A percentile compares a stretch with the other conserved stretches of the same genome.
phyloP scores from a whole-genome alignment of 1,140 invertebrate genomes.

The Aphelenchoides fujianensis region DNA sequence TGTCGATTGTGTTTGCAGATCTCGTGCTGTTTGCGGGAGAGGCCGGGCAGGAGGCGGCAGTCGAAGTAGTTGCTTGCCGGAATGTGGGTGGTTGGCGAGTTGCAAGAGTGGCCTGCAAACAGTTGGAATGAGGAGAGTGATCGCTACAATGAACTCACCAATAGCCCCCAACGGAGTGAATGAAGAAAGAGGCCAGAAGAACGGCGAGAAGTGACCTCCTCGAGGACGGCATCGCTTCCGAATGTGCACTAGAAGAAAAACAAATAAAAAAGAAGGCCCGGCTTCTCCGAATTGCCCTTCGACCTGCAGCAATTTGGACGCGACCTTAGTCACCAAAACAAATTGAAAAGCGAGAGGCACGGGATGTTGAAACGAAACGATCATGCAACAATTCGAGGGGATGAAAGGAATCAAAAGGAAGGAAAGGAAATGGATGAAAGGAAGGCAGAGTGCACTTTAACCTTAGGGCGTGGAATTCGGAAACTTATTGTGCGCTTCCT shows the following conservation, averaged over 20 bases:
- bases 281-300: background rate
- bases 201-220: too few relatives aligned
- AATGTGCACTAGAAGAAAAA: too few relatives aligned
- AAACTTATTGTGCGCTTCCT: too few relatives aligned
- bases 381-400: background rate
- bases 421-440: too few relatives aligned
- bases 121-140: too few relatives aligned
- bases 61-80: conserved; percentile 30
- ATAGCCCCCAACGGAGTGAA: too few relatives aligned
- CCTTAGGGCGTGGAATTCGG: background rate
- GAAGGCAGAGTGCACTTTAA: too few relatives aligned
- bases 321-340: background rate
- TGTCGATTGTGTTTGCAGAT: conserved; percentile 37
- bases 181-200: too few relatives aligned
- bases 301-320: background rate
- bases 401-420: background rate
- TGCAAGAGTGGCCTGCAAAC: conserved; percentile 6
- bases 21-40: conserved; percentile 37
- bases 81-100: conserved; percentile 16
- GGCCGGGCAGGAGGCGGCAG: conserved; percentile 40
- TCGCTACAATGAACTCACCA: too few relatives aligned
- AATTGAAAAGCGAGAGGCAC: background rate
- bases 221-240: too few relatives aligned
- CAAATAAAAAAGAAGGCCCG: too few relatives aligned
- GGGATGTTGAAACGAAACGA: background rate